Evolutionary conservation across 2,888 invertebrate genomes (phyloP).

Genomic region (Empis livida): DNA sequence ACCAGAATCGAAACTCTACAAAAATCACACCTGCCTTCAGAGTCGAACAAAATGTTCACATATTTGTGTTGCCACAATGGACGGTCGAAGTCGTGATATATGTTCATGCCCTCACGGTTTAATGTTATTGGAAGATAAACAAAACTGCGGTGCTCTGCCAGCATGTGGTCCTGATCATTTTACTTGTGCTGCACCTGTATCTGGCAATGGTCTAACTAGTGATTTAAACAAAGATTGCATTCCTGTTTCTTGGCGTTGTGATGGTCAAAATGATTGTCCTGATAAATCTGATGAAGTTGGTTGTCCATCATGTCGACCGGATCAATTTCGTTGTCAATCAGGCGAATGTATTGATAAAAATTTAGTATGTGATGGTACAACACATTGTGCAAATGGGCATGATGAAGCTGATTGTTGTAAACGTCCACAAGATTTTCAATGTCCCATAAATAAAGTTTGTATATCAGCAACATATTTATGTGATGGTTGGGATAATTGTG

Average conservation of each 20-base stretch:
- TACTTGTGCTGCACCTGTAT: conserved; percentile 45
- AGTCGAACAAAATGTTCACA: conserved; percentile 54
- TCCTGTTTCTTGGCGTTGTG: conserved; percentile 53
- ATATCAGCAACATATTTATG: conserved; percentile 55
- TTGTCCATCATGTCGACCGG: conserved; percentile 53
- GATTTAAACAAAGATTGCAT: conserved; percentile 50
- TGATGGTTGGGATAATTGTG: conserved; percentile 65
- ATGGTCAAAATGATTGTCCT: conserved; percentile 69
- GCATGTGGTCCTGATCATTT: conserved; percentile 62
- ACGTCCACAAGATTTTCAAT: conserved; percentile 48
- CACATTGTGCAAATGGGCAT: conserved; percentile 53
- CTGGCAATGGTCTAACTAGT: conserved; percentile 25
- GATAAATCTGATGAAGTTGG: conserved; percentile 72
- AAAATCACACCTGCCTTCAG: conserved; percentile 50
- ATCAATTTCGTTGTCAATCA: conserved; percentile 48
- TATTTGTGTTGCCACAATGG: conserved; percentile 48
- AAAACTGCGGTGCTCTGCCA: conserved; percentile 52
- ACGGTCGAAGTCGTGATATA: conserved; percentile 42
- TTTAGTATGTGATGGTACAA: conserved; percentile 47
- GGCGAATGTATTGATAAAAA: conserved; percentile 47
- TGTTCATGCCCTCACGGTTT: conserved; percentile 72
- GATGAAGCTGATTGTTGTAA: conserved; percentile 60
- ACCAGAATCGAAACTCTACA: conserved; percentile 30
- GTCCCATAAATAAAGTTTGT: conserved; percentile 61
- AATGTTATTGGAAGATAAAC: conserved; percentile 46